Evolutionary conservation across 2,888 invertebrate species (phyloP).

Genomic region (Arctia plantaginis): DNA sequence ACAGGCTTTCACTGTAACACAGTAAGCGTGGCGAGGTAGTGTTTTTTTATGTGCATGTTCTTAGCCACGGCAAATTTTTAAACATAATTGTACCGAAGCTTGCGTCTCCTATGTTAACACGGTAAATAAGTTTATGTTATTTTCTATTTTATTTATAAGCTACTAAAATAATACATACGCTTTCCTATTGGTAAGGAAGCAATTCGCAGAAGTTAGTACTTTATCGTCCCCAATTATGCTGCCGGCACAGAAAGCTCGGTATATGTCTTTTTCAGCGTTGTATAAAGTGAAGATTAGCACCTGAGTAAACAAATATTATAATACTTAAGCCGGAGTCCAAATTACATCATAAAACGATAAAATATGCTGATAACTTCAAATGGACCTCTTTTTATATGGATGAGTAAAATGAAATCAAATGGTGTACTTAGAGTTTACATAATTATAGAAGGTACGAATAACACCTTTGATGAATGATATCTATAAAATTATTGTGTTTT

Average conservation of each 20-base stretch:
- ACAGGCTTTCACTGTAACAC: too few species aligned
- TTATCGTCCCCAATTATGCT: constrained; percentile 62
- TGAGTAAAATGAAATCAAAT: constrained; percentile 4
- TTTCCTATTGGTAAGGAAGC: constrained; percentile 72
- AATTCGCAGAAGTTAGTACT: constrained; percentile 68
- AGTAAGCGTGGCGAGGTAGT: background rate
- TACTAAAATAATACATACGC: constrained; percentile 46
- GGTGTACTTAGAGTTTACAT: background rate
- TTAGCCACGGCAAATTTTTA: too few species aligned
- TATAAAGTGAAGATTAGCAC: constrained; percentile 59
- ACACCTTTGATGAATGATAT: background rate
- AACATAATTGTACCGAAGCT: too few species aligned
- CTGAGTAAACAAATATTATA: constrained; percentile 42
- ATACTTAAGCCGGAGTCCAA: background rate
- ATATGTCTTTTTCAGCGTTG: constrained; percentile 34
- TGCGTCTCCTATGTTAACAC: background rate
- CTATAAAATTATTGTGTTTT: background rate
- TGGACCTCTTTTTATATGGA: background rate
- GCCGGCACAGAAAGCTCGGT: constrained; percentile 70
- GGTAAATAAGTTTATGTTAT: background rate
- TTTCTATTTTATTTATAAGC: background rate
- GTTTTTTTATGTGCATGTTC: too few species aligned
- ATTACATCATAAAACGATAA: background rate
- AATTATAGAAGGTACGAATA: constrained; percentile 1
- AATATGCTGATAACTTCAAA: background rate